phyloP scores from a whole-genome alignment of 2,797 vertebrate genomes.

The Enoplosus armatus region DNA sequence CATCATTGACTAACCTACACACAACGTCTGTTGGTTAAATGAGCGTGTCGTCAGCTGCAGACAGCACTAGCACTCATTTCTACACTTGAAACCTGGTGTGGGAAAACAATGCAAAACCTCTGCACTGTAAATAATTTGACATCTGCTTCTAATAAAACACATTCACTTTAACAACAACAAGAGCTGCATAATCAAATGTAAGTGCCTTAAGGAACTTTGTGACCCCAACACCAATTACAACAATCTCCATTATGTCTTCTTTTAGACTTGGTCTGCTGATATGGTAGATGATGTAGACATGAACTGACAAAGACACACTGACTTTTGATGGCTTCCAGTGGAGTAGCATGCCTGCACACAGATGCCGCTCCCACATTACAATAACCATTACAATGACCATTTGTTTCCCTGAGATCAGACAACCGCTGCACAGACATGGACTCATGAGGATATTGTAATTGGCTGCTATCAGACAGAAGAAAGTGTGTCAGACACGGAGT shows the following conservation, averaged over 20 bases:
- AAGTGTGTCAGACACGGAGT: constrained; percentile 5
- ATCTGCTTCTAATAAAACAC: constrained; percentile 26
- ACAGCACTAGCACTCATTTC: constrained; percentile 14
- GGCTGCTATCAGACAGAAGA: constrained; percentile 36
- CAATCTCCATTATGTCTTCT: constrained; percentile 28
- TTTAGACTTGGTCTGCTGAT: neutral
- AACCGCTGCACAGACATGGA: constrained; percentile 41
- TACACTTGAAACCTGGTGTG: neutral
- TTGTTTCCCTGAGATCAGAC: constrained; percentile 69
- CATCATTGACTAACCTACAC: constrained; percentile 31
- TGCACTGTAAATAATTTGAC: constrained; percentile 19
- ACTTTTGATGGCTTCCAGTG: constrained; percentile 40
- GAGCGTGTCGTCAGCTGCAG: neutral
- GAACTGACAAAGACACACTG: constrained; percentile 34
- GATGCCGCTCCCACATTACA: constrained; percentile 79
- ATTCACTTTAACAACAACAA: neutral
- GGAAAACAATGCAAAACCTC: constrained; percentile 28
- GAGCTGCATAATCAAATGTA: neutral
- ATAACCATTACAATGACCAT: constrained; percentile 65
- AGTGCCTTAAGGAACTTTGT: constrained; percentile 1
- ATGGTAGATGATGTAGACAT: constrained; percentile 26
- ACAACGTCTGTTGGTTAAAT: constrained; percentile 20
- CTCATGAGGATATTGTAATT: constrained; percentile 37
- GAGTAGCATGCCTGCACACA: constrained; percentile 64
- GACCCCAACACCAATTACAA: constrained; percentile 34